Conservation (phyloP, 1,140 invertebrate genomes). For the Dendrolimus punctatus region DNA sequence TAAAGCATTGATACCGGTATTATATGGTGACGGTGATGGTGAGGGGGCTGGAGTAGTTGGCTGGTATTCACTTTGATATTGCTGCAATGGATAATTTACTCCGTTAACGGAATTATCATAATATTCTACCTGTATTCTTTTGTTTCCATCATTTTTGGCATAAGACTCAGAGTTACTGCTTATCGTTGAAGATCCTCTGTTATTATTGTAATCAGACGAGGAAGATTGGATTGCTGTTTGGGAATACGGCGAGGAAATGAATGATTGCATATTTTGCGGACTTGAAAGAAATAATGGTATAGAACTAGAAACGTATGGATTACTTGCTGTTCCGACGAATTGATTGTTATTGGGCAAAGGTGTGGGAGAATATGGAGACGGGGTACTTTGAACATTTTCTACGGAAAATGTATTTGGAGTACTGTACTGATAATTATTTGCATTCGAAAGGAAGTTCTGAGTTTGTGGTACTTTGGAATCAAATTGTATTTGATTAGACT, state of each 20-base stretch:
- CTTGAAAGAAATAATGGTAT: conserved; percentile 52
- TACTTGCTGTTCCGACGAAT: conserved; percentile 43
- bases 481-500: conserved; percentile 36
- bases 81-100: conserved; percentile 46
- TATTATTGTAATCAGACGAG: conserved; percentile 42
- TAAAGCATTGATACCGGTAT: conserved; percentile 25
- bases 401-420: conserved; percentile 32
- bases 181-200: conserved; percentile 31
- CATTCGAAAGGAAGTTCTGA: conserved; percentile 34
- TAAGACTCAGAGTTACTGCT: conserved; percentile 32
- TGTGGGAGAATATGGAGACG: conserved; percentile 51
- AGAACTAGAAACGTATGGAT: conserved; percentile 53
- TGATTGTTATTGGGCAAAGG: conserved; percentile 44
- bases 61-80: conserved; percentile 45
- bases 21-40: conserved; percentile 39
- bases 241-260: conserved; percentile 50
- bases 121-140: conserved; percentile 61
- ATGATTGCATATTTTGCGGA: conserved; percentile 48
- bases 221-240: conserved; percentile 34
- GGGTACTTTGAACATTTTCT: conserved; percentile 42
- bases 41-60: conserved; percentile 40
- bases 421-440: conserved; percentile 43
- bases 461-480: conserved; percentile 44
- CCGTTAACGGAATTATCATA: conserved; percentile 62
- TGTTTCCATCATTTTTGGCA: conserved; percentile 35